phyloP scores from a whole-genome alignment of 2,888 invertebrate genomes.

The Limnephilus lunatus region DNA sequence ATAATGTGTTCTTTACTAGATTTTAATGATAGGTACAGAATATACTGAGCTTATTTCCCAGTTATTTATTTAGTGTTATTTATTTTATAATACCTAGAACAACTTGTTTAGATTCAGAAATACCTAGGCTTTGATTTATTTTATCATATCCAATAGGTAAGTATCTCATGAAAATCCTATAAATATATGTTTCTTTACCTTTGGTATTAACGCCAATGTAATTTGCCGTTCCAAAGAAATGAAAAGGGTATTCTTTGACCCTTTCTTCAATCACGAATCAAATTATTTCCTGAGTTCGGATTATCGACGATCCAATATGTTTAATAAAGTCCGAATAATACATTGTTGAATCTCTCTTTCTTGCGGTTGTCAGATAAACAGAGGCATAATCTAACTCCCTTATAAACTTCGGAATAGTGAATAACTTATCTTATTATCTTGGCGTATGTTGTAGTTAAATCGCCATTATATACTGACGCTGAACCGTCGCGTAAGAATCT shows the following conservation, averaged over 20 bases:
- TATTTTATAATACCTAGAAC: not conserved
- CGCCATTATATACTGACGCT: no score
- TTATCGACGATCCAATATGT: not conserved
- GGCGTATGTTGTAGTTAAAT: no score
- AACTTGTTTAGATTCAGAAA: not conserved
- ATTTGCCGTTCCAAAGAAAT: not conserved
- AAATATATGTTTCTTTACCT: not conserved
- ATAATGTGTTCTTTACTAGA: no score
- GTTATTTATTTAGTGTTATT: no score
- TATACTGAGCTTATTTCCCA: no score
- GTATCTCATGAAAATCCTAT: not conserved
- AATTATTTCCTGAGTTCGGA: not conserved
- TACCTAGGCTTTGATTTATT: not conserved
- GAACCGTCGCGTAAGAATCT: no score
- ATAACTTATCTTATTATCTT: no score
- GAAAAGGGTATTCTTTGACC: not conserved
- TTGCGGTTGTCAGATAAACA: not conserved
- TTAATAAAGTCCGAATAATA: not conserved
- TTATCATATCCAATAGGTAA: not conserved
- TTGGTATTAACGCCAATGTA: not conserved
- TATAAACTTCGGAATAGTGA: no score
- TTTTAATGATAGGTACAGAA: no score
- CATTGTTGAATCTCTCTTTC: not conserved
- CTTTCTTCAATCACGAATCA: not conserved
- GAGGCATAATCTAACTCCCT: no score